Evolutionary conservation across 2,888 invertebrate species (phyloP).

Genomic region (Carabus problematicus): DNA sequence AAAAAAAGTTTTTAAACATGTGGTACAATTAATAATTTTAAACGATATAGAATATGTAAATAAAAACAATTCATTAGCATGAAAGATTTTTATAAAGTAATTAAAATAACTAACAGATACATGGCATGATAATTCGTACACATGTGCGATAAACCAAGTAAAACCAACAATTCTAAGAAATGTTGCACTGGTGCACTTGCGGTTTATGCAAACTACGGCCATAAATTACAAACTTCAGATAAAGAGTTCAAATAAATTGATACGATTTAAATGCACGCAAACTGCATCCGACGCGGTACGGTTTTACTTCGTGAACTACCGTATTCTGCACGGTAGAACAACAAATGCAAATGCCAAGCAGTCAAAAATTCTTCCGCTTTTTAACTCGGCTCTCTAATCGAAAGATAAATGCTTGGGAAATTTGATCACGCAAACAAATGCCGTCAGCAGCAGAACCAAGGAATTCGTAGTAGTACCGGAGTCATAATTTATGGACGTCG

Average conservation of each 20-base stretch:
- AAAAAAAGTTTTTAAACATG: no score
- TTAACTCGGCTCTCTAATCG: constrained; percentile 27
- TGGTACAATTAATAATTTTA: no score
- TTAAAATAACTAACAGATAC: no score
- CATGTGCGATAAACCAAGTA: no score
- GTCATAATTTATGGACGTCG: constrained; percentile 28
- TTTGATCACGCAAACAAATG: constrained; percentile 25
- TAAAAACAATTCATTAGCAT: no score
- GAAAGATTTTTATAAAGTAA: no score
- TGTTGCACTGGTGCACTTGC: no score
- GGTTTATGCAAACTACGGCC: no score
- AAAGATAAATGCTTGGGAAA: constrained; percentile 19
- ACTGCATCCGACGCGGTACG: constrained; percentile 6
- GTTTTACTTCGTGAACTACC: constrained; percentile 21
- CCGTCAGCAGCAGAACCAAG: neutral
- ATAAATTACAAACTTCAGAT: constrained; percentile 23
- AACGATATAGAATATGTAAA: no score
- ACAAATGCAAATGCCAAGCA: constrained; percentile 22
- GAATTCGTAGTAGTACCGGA: neutral
- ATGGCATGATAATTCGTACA: no score
- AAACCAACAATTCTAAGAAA: no score
- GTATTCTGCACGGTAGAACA: constrained; percentile 2
- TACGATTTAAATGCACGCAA: constrained; percentile 19
- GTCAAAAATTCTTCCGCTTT: constrained; percentile 20
- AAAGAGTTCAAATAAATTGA: constrained; percentile 30